Conservation (phyloP, 2,888 invertebrate species). For the Eurois occulta region DNA sequence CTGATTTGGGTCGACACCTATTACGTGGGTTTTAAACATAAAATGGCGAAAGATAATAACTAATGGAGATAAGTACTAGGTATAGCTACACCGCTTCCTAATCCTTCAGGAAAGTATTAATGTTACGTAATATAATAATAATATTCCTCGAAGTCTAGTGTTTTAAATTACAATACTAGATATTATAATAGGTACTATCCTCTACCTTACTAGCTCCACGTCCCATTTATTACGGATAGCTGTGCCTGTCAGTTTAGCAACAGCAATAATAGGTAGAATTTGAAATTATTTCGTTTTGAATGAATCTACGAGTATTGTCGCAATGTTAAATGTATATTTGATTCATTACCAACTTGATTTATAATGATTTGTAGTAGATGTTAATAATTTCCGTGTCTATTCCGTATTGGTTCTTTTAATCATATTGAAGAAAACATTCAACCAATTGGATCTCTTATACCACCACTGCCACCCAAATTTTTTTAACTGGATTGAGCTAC, state of each 20-base stretch:
- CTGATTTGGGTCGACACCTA: neutral
- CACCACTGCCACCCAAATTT: too few relatives aligned
- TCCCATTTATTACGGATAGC: slow-evolving; percentile 61
- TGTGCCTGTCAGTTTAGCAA: slow-evolving; percentile 70
- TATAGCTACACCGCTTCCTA: neutral
- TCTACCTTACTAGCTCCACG: slow-evolving; percentile 37
- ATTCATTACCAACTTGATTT: neutral
- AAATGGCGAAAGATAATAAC: rapidly evolving
- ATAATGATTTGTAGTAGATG: neutral
- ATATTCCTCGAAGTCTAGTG: neutral
- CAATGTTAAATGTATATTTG: neutral
- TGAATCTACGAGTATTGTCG: slow-evolving; percentile 1
- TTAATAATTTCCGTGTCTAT: neutral
- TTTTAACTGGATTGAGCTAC: too few relatives aligned
- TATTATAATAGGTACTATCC: neutral
- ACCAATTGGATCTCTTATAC: neutral
- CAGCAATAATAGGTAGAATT: slow-evolving; percentile 68
- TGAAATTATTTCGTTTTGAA: slow-evolving; percentile 62
- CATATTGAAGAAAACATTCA: neutral
- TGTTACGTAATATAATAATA: neutral
- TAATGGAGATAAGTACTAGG: too few relatives aligned
- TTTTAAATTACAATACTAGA: neutral
- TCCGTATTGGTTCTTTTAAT: neutral
- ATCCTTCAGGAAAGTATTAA: neutral
- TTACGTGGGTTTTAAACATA: neutral